These are phyloP conservation scores for Ammodytes dubius DNA, from an alignment of 2,113 vertebrate species.

Conservation along the genomic window DNA sequence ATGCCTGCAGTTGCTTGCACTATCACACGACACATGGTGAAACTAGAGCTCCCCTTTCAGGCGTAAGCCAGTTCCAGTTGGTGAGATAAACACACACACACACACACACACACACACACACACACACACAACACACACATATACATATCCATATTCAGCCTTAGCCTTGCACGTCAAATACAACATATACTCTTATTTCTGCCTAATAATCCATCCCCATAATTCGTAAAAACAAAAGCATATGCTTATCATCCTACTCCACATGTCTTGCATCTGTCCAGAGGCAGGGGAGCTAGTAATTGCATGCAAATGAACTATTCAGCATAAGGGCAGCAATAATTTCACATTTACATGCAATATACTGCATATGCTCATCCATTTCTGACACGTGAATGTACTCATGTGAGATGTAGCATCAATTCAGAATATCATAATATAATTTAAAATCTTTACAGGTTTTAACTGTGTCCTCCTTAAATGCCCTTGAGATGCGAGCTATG, in stretches of 20 bases:
- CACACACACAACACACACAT: slow-evolving; percentile 9
- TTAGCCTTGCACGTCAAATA: not conserved
- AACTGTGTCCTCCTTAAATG: slow-evolving; percentile 43
- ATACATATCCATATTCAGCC: not conserved
- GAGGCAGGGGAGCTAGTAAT: not conserved
- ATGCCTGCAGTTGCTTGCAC: slow-evolving; percentile 44
- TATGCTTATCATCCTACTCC: not conserved
- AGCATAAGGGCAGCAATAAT: slow-evolving; percentile 1
- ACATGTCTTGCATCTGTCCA: not conserved
- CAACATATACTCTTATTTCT: slow-evolving; percentile 6
- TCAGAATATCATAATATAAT: slow-evolving; percentile 1
- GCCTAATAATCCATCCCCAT: not conserved
- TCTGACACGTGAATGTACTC: not conserved
- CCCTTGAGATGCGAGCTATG: slow-evolving; percentile 27
- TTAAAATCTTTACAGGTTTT: slow-evolving; percentile 57
- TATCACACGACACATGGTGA: slow-evolving; percentile 25
- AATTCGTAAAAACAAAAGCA: slow-evolving; percentile 5
- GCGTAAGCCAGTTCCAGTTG: slow-evolving; percentile 32
- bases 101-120: slow-evolving; percentile 4
- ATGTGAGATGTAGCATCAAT: not conserved
- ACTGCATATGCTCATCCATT: not conserved
- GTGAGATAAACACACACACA: not conserved
- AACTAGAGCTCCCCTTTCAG: slow-evolving; percentile 40
- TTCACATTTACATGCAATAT: slow-evolving; percentile 12
- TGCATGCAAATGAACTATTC: slow-evolving; percentile 8